A percentile compares a stretch with the other conserved stretches of the same genome.
phyloP scores from a whole-genome alignment of 2,797 vertebrate genomes.

The Pristis pectinata region DNA sequence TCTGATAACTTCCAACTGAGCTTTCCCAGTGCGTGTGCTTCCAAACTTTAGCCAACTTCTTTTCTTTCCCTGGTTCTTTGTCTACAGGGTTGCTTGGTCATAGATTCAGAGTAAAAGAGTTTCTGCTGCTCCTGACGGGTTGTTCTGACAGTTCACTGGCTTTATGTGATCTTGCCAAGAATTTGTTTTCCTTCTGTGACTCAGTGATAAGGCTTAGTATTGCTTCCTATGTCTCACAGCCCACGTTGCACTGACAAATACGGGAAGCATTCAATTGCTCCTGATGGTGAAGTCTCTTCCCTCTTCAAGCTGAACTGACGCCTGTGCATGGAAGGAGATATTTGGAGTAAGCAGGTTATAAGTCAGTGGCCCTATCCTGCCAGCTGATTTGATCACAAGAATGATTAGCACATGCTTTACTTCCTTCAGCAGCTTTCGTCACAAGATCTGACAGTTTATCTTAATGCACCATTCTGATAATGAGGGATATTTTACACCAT shows the following conservation, averaged over 20 bases:
- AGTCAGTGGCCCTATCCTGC: neutral
- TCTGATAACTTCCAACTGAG: conserved; percentile 15
- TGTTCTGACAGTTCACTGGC: conserved; percentile 40
- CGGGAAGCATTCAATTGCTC: conserved; percentile 49
- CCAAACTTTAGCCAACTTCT: conserved; percentile 6
- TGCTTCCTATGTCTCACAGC: conserved; percentile 51
- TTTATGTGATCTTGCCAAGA: conserved; percentile 32
- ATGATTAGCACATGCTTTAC: neutral
- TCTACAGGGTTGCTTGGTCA: conserved; percentile 12
- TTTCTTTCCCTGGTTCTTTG: conserved; percentile 22
- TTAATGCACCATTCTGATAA: conserved; percentile 12
- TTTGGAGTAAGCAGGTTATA: neutral
- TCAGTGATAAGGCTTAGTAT: conserved; percentile 48
- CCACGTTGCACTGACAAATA: conserved; percentile 47
- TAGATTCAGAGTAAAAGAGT: neutral
- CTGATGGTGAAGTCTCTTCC: conserved; percentile 26
- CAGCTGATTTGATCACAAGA: conserved; percentile 22
- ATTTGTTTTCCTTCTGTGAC: conserved; percentile 40
- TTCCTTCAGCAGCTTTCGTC: neutral
- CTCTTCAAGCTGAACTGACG: conserved; percentile 40
- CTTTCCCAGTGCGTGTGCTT: neutral
- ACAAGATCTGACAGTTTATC: neutral
- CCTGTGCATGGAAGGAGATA: neutral
- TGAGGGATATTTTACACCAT: neutral
- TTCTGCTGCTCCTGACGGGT: conserved; percentile 12